Base-by-base conservation (phyloP, 1,140 invertebrate species). In the Homarus americanus region DNA sequence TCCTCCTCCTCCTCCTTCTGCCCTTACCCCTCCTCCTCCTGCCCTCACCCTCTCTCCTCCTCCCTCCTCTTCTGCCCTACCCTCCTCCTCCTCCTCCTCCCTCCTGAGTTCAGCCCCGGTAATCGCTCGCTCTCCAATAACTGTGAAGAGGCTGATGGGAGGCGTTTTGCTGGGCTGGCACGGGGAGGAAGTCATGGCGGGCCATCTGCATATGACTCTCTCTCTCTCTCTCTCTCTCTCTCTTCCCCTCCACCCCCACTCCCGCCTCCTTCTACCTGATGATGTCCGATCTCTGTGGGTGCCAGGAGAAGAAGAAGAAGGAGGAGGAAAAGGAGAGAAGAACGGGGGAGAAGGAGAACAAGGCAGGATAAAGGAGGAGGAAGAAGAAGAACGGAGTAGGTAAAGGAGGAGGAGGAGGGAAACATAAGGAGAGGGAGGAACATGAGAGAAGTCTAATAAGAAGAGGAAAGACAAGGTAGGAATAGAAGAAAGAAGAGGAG, bases 61-160 rank as follows among this genome's bases (percentile, higher is more conserved):
- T 5, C 66, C 66, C 5, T 20, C 24, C 66, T 34, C 32, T 72
- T 15, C 44, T 15, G 4, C 44, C 15, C 44, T 15, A 49, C 5
- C 15, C 4, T 4, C 44, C 44, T 49, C 44, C 15, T 49, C 44
- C 44, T 15, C 44, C 44, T 15, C 44, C 15, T 15, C 41, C 34
- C 49, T 20, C 72, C 17, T 36, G 36, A 36, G 24, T 12, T 9
- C 38, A 28, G 28, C 12, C 34, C 41, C 44, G 40, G 58, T 87
- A 87, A 87, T 87, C 73, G 73, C 9, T 32, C 53, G 53, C 75
- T 79, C 58, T 79, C 75, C 85, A 87, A 87, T 87, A 87, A 80
- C 85, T 87, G 72, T 87, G 75, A 87, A 87, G 85, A 87, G 36
- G 75, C 34, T 66, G 85, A 79, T 58, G 85, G 58, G n/a, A 44